A percentile compares a stretch with the other conserved stretches of the same genome.
Conservation (phyloP, 1,140 invertebrate species). For the Heliothis subflexa region DNA sequence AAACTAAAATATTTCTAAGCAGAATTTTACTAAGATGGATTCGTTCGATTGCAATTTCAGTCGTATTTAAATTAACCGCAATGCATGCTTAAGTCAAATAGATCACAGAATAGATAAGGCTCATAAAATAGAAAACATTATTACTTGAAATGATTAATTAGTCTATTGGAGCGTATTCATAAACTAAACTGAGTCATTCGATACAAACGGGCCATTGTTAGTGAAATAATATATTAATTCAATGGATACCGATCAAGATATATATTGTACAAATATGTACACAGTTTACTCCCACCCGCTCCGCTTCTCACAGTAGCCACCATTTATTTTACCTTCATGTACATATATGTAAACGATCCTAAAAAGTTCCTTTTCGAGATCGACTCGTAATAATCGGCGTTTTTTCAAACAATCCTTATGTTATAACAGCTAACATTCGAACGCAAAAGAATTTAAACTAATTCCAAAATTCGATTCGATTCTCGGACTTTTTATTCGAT, state of each 20-base stretch:
- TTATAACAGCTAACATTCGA: constrained; percentile 19
- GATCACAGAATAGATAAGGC: constrained; percentile 26
- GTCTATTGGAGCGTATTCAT: constrained; percentile 30
- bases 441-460: constrained; percentile 49
- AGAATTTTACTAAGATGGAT: too few species aligned
- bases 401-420: constrained; percentile 33
- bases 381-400: constrained; percentile 9
- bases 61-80: constrained; percentile 2
- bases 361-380: constrained; percentile 27
- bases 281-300: constrained; percentile 16
- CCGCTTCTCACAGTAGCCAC: constrained; percentile 19
- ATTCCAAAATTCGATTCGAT: constrained; percentile 46
- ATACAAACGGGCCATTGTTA: constrained; percentile 31
- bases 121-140: constrained; percentile 36
- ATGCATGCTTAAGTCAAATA: constrained; percentile 22
- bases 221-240: constrained; percentile 40
- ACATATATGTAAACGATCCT: constrained; percentile 49
- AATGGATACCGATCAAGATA: constrained; percentile 19
- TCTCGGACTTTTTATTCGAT: constrained; percentile 10
- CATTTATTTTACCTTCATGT: constrained; percentile 46
- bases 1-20: not conserved
- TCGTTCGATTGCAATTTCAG: too few species aligned
- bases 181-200: constrained; percentile 28
- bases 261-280: constrained; percentile 20
- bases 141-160: constrained; percentile 40